Percentiles rank a stretch among this genome's conserved stretches.
These are phyloP conservation scores for Falco peregrinus DNA, from an alignment of 2,797 vertebrate genomes.

Conservation along the genomic window DNA sequence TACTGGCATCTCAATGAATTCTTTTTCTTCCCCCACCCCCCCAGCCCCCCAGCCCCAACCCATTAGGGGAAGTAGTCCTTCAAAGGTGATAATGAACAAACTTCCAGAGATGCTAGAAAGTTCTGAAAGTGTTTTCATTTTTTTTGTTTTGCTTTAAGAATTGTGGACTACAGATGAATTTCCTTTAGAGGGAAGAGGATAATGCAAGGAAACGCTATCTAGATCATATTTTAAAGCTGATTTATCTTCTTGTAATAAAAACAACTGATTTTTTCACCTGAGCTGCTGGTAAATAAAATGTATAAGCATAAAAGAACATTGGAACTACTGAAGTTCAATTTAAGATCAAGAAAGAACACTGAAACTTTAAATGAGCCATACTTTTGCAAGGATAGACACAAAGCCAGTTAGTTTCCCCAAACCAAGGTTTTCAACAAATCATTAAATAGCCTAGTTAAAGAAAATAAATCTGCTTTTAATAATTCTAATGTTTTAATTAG, in stretches of 20 bases:
- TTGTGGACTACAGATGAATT: neutral
- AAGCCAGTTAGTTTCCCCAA: neutral
- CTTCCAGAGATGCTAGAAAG: neutral
- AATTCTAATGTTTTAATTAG: neutral
- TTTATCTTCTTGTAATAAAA: neutral
- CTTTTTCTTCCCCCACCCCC: neutral
- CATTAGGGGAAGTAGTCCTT: neutral
- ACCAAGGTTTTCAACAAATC: neutral
- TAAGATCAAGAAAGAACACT: neutral
- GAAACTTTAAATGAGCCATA: neutral
- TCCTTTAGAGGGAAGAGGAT: neutral
- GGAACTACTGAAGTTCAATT: neutral
- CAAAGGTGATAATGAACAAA: neutral
- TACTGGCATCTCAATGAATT: neutral
- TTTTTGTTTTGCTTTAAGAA: neutral
- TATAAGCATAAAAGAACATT: neutral
- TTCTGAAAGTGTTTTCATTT: neutral
- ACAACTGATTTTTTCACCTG: neutral
- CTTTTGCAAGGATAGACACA: neutral
- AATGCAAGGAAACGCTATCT: neutral
- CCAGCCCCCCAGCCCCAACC: too few relatives aligned
- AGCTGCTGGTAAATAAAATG: neutral
- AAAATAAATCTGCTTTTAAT: neutral
- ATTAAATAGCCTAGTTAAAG: neutral
- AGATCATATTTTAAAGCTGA: neutral